These are phyloP conservation scores for Odontesthes bonariensis DNA, from an alignment of 2,113 vertebrate species.

Conservation along the genomic window DNA sequence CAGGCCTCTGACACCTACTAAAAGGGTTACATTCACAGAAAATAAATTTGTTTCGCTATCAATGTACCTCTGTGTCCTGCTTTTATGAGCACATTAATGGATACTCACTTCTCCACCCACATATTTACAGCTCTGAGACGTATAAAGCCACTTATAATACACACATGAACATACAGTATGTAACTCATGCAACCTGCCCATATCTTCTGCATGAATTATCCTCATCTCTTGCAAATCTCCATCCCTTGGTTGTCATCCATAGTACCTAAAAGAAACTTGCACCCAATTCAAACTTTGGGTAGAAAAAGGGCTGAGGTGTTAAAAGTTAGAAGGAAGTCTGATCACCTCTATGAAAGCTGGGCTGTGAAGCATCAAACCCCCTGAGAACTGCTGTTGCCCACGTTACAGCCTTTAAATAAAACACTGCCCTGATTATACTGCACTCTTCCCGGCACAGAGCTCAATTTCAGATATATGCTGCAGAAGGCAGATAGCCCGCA, in stretches of 20 bases:
- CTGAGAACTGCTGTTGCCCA: slow-evolving; percentile 73
- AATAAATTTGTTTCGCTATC: slow-evolving; percentile 1
- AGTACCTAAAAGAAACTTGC: slow-evolving; percentile 1
- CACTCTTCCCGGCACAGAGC: slow-evolving; percentile 50
- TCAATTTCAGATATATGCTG: slow-evolving; percentile 59
- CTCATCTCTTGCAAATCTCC: background rate
- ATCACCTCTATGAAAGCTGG: slow-evolving; percentile 72
- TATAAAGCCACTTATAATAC: background rate
- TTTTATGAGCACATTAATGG: slow-evolving; percentile 2
- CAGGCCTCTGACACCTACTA: background rate
- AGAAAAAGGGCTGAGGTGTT: slow-evolving; percentile 69
- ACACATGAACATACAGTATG: slow-evolving; percentile 5
- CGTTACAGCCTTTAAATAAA: slow-evolving; percentile 85
- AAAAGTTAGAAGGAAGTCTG: slow-evolving; percentile 70
- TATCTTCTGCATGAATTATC: background rate
- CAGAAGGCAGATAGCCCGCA: slow-evolving; percentile 52
- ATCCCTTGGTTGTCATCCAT: background rate
- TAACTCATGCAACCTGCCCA: background rate
- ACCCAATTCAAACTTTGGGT: slow-evolving; percentile 38
- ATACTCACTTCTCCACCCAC: slow-evolving; percentile 19
- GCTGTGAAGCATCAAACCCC: slow-evolving; percentile 66
- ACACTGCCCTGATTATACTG: slow-evolving; percentile 80
- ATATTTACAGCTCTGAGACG: slow-evolving; percentile 21
- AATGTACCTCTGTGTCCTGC: slow-evolving; percentile 4
- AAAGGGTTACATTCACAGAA: slow-evolving; percentile 26